These are phyloP conservation scores for Ciconia maguari DNA, from an alignment of 2,113 vertebrate species.

Conservation along the genomic window DNA sequence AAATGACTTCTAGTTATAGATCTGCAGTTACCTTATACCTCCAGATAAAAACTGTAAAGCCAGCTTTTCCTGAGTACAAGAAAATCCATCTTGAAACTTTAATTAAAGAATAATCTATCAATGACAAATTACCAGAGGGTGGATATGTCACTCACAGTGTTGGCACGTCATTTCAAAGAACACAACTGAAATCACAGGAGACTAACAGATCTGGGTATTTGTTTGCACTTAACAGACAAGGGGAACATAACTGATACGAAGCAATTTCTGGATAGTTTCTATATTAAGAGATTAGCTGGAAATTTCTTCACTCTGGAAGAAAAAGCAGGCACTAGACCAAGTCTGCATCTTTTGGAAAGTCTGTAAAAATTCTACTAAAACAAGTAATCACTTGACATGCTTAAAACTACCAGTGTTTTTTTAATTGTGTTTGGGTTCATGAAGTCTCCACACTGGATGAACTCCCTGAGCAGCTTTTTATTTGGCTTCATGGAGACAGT, in stretches of 20 bases:
- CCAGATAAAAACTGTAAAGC: not conserved
- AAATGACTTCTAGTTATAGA: not conserved
- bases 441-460: not conserved
- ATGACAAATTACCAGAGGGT: slow-evolving; percentile 49
- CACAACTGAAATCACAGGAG: slow-evolving; percentile 15
- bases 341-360: not conserved
- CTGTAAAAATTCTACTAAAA: not conserved
- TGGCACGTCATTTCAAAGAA: slow-evolving; percentile 46
- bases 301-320: slow-evolving; percentile 9
- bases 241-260: slow-evolving; percentile 25
- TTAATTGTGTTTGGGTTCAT: not conserved
- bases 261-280: slow-evolving; percentile 16
- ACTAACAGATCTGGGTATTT: slow-evolving; percentile 43
- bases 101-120: slow-evolving; percentile 58
- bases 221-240: slow-evolving; percentile 60
- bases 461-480: not conserved
- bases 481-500: not conserved
- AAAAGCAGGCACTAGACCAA: not conserved
- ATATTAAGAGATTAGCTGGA: not conserved
- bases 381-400: not conserved
- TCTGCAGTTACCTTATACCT: not conserved
- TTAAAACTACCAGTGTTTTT: not conserved
- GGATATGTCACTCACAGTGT: slow-evolving; percentile 38
- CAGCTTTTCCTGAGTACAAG: not conserved
- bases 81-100: slow-evolving; percentile 56